phyloP scores from a whole-genome alignment of 1,140 invertebrate genomes.

The Micrasema longulum region DNA sequence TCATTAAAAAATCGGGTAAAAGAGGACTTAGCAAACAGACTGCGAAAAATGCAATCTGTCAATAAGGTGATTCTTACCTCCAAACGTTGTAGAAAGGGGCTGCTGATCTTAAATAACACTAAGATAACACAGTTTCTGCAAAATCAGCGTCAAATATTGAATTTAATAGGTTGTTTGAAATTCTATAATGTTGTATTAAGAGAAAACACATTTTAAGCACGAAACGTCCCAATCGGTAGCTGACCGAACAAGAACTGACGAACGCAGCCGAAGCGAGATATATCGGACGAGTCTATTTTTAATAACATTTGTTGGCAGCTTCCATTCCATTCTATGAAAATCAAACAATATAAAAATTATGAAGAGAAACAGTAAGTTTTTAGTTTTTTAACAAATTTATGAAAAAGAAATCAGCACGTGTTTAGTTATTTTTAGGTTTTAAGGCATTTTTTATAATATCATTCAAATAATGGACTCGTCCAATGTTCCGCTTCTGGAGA shows the following conservation, averaged over 20 bases:
- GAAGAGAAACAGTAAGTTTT: not conserved
- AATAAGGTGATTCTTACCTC: constrained; percentile 63
- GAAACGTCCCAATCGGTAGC: constrained; percentile 60
- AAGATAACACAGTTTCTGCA: constrained; percentile 34
- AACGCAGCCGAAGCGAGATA: constrained; percentile 51
- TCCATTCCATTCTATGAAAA: constrained; percentile 36
- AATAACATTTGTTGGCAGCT: constrained; percentile 54
- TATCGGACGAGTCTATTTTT: constrained; percentile 54
- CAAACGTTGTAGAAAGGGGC: constrained; percentile 62
- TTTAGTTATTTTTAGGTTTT: constrained; percentile 2
- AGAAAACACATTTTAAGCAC: constrained; percentile 65
- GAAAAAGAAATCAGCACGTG: too few species aligned
- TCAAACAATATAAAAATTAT: not conserved
- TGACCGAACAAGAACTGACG: constrained; percentile 67
- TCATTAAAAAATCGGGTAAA: constrained; percentile 14
- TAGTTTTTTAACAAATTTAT: too few species aligned
- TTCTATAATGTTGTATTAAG: constrained; percentile 60
- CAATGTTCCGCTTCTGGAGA: constrained; percentile 42
- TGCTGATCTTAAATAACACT: constrained; percentile 60
- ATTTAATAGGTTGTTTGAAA: constrained; percentile 42
- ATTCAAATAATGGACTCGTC: constrained; percentile 52
- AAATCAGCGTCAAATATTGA: constrained; percentile 31
- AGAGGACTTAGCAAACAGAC: constrained; percentile 44
- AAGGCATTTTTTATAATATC: constrained; percentile 6
- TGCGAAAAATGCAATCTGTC: constrained; percentile 65